Evolutionary conservation across 2,113 vertebrate genomes (phyloP), one percentile per base, ranked within the genome.

Genomic region (Stigmatopora nigra): DNA sequence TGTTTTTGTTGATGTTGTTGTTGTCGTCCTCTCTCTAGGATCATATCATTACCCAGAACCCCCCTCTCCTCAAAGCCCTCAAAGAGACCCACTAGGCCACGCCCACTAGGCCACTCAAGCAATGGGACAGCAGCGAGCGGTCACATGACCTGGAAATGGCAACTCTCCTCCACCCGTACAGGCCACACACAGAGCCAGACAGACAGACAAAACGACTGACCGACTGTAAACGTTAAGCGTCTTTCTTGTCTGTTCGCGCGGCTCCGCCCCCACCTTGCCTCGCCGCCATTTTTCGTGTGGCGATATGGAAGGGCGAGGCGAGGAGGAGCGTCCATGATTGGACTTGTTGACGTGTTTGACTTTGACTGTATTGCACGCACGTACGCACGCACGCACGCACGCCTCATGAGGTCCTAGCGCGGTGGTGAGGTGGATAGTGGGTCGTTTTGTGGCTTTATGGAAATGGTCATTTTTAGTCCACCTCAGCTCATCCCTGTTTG

Each of bases 1-100:
- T 95, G 95, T 94, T 98, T 99, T 98, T 97, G 94, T 88, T 88
- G 81, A 88, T 99, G 97, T 97, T 98, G 95, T 92, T 88, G 89
- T 98, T 98, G 95, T 99, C 94, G 95, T 98, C 96, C 96, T 99
- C 95, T 98, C 95, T 99, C 96, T 95, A 99, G 97, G 97, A 99
- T 94, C 95, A 97, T 98, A 97, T 98, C 96, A 98, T 93, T 94
- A 95, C 97, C 97, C 95, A 96, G 87, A 88, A 84, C 84, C 96
- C 96, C 95, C 95, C 93, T 94, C 64, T 65, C 97, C 95, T 98
- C 96, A 98, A 99, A 98, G 97, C 97, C 95, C 97, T 98, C 96
- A 99, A 98, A 99, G 97, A 98, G 97, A 99, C 97, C 96, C 97
- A 98, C 95, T 99, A 96, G 95, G 94, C 94, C 95, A 82, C 78